Percentiles rank a stretch among this genome's conserved stretches.
Conservation (phyloP, 2,888 invertebrate genomes). For the Cryptus armator region DNA sequence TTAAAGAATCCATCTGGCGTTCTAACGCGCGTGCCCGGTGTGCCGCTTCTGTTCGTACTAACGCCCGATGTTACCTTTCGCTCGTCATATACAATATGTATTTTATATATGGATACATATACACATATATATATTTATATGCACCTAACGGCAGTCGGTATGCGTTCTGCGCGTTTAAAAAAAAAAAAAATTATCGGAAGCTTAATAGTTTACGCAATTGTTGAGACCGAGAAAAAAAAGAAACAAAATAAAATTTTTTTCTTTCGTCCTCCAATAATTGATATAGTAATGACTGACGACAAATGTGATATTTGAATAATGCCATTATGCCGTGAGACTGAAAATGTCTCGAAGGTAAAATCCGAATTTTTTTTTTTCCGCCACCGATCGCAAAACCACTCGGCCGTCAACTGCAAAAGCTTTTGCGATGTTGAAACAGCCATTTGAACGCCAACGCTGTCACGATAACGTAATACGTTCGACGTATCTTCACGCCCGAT, state of each 20-base stretch:
- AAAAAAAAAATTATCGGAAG: not conserved
- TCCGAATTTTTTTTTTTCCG: not conserved
- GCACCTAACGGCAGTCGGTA: constrained; percentile 26
- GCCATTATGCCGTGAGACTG: not conserved
- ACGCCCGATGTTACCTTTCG: constrained; percentile 44
- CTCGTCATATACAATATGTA: constrained; percentile 42
- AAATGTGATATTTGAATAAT: too few relatives aligned
- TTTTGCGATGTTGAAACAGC: constrained; percentile 18
- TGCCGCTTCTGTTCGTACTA: constrained; percentile 37
- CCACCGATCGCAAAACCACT: not conserved
- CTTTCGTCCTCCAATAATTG: not conserved
- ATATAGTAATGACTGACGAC: not conserved
- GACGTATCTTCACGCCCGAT: constrained; percentile 70
- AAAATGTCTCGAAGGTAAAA: not conserved
- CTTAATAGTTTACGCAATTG: not conserved
- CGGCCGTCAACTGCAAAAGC: constrained; percentile 11
- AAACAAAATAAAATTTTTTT: not conserved
- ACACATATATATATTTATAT: constrained; percentile 1
- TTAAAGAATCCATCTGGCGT: constrained; percentile 70
- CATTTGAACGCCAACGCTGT: constrained; percentile 51
- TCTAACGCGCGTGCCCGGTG: constrained; percentile 48
- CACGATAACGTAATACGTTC: constrained; percentile 66
- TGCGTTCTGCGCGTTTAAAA: constrained; percentile 28
- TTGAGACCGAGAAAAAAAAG: constrained; percentile 5
- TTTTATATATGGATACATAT: constrained; percentile 23